Base-by-base conservation (phyloP, 2,888 invertebrate genomes). In the Notodonta dromedarius region DNA sequence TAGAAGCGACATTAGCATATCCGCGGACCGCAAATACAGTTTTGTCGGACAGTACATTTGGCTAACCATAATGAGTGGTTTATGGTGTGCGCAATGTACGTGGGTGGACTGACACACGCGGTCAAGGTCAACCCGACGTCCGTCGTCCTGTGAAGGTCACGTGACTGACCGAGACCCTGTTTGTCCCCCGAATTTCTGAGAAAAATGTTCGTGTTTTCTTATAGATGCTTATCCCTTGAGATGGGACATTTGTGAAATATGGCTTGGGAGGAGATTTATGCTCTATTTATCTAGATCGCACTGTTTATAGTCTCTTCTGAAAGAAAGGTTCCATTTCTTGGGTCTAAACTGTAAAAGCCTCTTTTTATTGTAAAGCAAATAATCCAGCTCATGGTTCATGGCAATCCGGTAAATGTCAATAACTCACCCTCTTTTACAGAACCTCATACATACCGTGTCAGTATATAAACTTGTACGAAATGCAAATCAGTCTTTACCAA, bases 31-130 rank as follows among this genome's bases (percentile, higher is more conserved):
- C 67, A 75, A 75, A 75, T 61, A 64, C 59, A 75, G 67, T 58
- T 69, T 71, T 77, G 74, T 60, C 56, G 57, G 66, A 44, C 67
- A 64, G 68, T 69, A 78, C 65, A 66, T 70, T 70, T 71, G 67
- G 70, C 68, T 66, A 68, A 66, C 69, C 69, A 77, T 77, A 75
- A 66, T 69, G 72, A 71, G 73, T 74, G 72, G 62, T 70, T 71
- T 71, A 73, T 76, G 73, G 71, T 67, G 67, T 73, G 70, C 69
- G 70, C 71, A 72, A 70, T 60, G 77, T 72, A 71, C 78, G 82
- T 80, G 78, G 79, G 79, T 66, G 73, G 76, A 75, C 76, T 82
- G 77, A 78, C 74, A 78, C 76, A 66, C 61, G 63, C 67, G 76
- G 73, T 78, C 83, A 84, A 84, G 84, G 83, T 76, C 78, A 74